phyloP scores from a whole-genome alignment of 2,797 vertebrate species.

The Sparus aurata region DNA sequence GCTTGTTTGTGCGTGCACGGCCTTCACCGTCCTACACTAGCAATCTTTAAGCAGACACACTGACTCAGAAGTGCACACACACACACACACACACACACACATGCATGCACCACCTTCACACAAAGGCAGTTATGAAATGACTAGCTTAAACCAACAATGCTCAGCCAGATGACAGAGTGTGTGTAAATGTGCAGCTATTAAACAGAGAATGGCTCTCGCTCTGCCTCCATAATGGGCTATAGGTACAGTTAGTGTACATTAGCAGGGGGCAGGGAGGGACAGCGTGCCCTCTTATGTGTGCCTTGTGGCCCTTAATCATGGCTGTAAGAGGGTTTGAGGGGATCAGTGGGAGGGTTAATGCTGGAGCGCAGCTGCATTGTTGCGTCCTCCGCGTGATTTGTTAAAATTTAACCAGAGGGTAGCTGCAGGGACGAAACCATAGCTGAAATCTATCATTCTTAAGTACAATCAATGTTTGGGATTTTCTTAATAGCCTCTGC shows the following conservation, averaged over 20 bases:
- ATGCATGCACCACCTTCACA: slow-evolving; percentile 50
- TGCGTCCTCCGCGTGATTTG: slow-evolving; percentile 54
- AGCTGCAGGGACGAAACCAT: slow-evolving; percentile 26
- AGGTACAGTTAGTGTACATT: slow-evolving; percentile 77
- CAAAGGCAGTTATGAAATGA: slow-evolving; percentile 68
- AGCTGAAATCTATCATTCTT: slow-evolving; percentile 24
- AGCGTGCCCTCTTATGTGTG: slow-evolving; percentile 50
- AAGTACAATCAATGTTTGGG: slow-evolving; percentile 35
- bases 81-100: slow-evolving; percentile 14
- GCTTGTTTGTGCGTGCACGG: slow-evolving; percentile 12
- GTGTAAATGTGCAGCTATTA: slow-evolving; percentile 71
- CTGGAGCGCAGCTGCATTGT: slow-evolving; percentile 49
- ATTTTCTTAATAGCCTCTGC: slow-evolving; percentile 35
- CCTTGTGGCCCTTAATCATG: slow-evolving; percentile 69
- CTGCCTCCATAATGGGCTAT: slow-evolving; percentile 68
- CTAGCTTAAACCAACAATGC: slow-evolving; percentile 71
- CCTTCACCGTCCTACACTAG: slow-evolving; percentile 36
- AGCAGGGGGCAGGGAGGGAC: slow-evolving; percentile 49
- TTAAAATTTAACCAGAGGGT: slow-evolving; percentile 53
- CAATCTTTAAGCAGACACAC: slow-evolving; percentile 40
- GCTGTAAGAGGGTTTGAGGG: slow-evolving; percentile 57
- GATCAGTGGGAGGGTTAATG: slow-evolving; percentile 52
- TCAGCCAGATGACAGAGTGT: slow-evolving; percentile 63
- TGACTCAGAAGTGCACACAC: slow-evolving; percentile 31
- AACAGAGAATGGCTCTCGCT: slow-evolving; percentile 65